A percentile compares a stretch with the other conserved stretches of the same genome.
These are phyloP conservation scores for Anabacerthia variegaticeps DNA, from an alignment of 2,797 vertebrate species.

Conservation along the genomic window DNA sequence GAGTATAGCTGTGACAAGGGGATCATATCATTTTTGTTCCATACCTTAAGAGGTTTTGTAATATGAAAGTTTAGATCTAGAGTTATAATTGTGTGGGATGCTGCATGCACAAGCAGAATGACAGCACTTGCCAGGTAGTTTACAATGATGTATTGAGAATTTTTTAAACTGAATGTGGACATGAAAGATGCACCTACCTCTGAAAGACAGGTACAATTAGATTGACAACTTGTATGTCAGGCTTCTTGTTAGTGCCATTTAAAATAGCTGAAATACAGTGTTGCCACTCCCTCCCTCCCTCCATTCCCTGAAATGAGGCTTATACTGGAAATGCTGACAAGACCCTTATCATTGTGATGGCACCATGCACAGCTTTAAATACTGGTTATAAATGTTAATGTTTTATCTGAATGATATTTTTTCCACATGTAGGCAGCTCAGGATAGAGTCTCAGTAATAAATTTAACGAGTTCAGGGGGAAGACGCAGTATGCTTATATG, in stretches of 20 bases:
- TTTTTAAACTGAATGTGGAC: neutral
- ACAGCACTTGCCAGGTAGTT: neutral
- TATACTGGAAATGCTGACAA: constrained; percentile 16
- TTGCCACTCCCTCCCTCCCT: neutral
- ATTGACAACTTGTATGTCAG: neutral
- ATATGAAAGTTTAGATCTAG: neutral
- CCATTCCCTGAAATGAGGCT: neutral
- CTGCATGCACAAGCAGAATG: neutral
- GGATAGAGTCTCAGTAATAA: constrained; percentile 23
- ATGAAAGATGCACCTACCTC: neutral
- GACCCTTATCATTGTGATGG: constrained; percentile 31
- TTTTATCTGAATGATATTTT: constrained; percentile 43
- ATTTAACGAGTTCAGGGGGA: constrained; percentile 17
- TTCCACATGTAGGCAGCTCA: constrained; percentile 41
- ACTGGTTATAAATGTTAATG: constrained; percentile 61
- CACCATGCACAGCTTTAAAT: constrained; percentile 42
- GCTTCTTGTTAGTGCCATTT: neutral
- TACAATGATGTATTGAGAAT: neutral
- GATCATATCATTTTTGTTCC: neutral
- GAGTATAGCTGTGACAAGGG: neutral
- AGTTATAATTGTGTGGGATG: neutral
- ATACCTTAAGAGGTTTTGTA: constrained; percentile 1
- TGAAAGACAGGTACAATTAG: neutral
- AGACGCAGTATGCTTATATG: constrained; percentile 31
- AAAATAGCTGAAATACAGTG: neutral